A percentile compares a stretch with the other conserved stretches of the same genome.
These are phyloP conservation scores for Peromyscus melanophrys DNA, from an alignment of 2,797 vertebrate genomes.

Conservation along the genomic window DNA sequence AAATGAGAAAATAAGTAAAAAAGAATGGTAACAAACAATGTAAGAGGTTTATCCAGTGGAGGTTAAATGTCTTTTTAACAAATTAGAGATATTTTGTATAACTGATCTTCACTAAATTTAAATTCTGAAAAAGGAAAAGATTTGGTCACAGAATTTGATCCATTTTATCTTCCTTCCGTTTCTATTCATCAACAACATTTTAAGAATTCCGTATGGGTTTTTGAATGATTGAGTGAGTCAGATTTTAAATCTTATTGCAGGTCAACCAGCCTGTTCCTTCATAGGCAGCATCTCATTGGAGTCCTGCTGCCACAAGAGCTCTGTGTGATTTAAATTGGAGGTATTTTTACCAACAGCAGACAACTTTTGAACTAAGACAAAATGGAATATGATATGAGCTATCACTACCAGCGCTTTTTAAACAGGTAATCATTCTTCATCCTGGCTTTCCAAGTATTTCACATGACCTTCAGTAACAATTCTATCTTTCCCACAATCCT, in stretches of 20 bases:
- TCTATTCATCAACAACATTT: slow-evolving; percentile 12
- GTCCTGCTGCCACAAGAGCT: slow-evolving; percentile 1
- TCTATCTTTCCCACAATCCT: slow-evolving; percentile 56
- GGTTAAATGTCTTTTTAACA: slow-evolving; percentile 33
- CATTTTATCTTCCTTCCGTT: neutral
- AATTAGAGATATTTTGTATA: neutral
- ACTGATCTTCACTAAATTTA: slow-evolving; percentile 9
- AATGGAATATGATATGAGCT: slow-evolving; percentile 32
- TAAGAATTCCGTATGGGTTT: slow-evolving; percentile 23
- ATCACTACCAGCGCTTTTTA: slow-evolving; percentile 38
- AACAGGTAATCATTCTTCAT: slow-evolving; percentile 20
- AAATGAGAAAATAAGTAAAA: slow-evolving; percentile 40
- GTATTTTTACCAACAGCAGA: slow-evolving; percentile 59
- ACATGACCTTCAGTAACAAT: neutral
- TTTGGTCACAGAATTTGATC: slow-evolving; percentile 16
- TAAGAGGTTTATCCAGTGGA: neutral
- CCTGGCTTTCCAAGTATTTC: slow-evolving; percentile 47
- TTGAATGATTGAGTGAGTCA: slow-evolving; percentile 45
- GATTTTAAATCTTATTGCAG: slow-evolving; percentile 59
- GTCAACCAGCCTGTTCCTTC: neutral
- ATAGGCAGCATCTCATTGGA: neutral
- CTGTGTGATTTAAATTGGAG: slow-evolving; percentile 50
- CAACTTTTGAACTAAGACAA: slow-evolving; percentile 66
- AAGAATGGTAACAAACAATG: neutral
- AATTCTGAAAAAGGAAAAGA: slow-evolving; percentile 21